Base-by-base conservation (phyloP, 2,797 vertebrate genomes). In the Hydrolagus colliei region DNA sequence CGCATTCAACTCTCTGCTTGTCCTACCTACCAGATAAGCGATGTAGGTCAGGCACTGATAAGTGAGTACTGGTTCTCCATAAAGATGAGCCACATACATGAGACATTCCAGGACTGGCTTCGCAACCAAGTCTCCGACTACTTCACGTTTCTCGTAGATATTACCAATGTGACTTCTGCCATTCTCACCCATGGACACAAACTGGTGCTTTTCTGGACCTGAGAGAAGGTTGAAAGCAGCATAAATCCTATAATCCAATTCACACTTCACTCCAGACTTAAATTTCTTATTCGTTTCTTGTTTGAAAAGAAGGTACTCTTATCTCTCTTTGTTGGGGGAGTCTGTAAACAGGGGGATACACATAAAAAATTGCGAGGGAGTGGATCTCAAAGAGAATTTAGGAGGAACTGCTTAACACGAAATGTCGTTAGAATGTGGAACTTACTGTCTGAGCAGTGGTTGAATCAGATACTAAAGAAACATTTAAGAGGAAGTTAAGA, bases 21-120 rank as follows among this genome's bases (percentile, higher is more conserved):
- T 71, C 4, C 68, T 71, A 14, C 94, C 91, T 90, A 99, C 98
- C 95, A 99, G 92, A 90, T 99, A 99, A 90, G 96, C 96, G 90
- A 98, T 96, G 89, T 99, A 99, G 87, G 98, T 97, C 90, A 99
- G 93, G 90, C 98, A 99, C 92, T 99, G 97, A 89, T 98, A 99
- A 22, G 98, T 99, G 86, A 99, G 95, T 84, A 99, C 97, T 0
- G 98, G 98, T 88, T 99, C 98, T 89, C 98, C 98, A 0, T 99
- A 99, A 41, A 99, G 94, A 87, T 97, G 95, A 0, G 98, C 97
- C n/a, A 99, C 90, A 0, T 99, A 96, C 88, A 98, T 92, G 0
- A 99, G 97, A 89, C 96, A 97, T 87, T 96, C 95, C 88, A 99
- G 93, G 87, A 99, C 97, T 0, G 97, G 96, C 14, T 87, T 94